Base-by-base conservation (phyloP, 2,888 invertebrate genomes). In the Cantharis rustica region DNA sequence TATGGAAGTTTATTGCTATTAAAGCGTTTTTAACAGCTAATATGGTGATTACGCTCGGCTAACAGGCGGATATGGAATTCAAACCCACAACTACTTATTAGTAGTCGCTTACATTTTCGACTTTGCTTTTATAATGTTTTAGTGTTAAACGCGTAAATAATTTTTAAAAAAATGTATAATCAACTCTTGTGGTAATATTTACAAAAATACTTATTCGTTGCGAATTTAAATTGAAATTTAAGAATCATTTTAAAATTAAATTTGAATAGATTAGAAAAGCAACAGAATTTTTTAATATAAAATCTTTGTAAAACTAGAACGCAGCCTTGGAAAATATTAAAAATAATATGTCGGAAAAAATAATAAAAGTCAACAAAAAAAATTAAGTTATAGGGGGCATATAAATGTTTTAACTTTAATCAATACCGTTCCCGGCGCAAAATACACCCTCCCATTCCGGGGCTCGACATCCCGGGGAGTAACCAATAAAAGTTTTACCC, bases 341-440 rank as follows among this genome's bases (percentile, higher is more conserved):
- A 47, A 47, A 47, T 47, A 47, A 47, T 47, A 47, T n/a, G 7
- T 47, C 47, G 47, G 47, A 47, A 47, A 47, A 47, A 47, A 47
- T 47, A 47, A 47, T 47, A 47, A 47, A 47, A 47, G 47, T 47
- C 47, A 47, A 47, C 47, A 47, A 47, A 47, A 47, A 47, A 47
- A 47, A 47, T 47, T 47, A 47, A 47, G 47, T 23, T 23, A 61
- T 61, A 47, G 72, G 72, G 72, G 72, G 68, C 72, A 68, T 26
- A 68, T 68, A 68, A 61, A 68, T 66, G 68, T 23, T 72, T 72
- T 72, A 66, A 61, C 68, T 16, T 68, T 72, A 72, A 72, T 72
- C 72, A 72, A 72, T 72, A 72, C 72, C 20, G 64, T 72, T 64
- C 17, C 72, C 31, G 64, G 47, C 66, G 20, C 72, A 31, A 23